phyloP scores from a whole-genome alignment of 2,888 invertebrate genomes.

The Norana najaformis region DNA sequence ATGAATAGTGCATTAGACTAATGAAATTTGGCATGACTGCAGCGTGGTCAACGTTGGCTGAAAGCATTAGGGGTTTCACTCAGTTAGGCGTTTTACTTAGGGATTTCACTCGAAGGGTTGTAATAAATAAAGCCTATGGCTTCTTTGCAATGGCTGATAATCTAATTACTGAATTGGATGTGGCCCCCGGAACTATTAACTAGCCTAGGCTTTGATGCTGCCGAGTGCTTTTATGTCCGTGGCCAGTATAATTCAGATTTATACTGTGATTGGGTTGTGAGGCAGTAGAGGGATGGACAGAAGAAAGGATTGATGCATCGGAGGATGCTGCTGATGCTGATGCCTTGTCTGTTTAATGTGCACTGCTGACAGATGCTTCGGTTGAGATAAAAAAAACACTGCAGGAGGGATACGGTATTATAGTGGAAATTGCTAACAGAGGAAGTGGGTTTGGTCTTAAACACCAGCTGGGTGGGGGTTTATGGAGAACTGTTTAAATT shows the following conservation, averaged over 20 bases:
- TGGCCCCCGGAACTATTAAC: not conserved
- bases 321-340: not conserved
- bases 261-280: slow-evolving; percentile 13
- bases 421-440: not conserved
- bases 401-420: not conserved
- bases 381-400: not conserved
- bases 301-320: not conserved
- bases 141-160: not conserved
- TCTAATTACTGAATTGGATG: not conserved
- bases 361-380: not conserved
- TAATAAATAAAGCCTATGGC: slow-evolving; percentile 13
- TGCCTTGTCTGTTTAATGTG: slow-evolving; percentile 5
- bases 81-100: not conserved
- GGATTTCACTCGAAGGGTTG: not conserved
- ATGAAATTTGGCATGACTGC: slow-evolving; percentile 5
- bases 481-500: not conserved
- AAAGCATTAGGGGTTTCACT: slow-evolving; percentile 7
- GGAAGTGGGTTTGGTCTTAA: not conserved
- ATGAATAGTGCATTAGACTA: slow-evolving; percentile 13
- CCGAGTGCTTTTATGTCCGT: not conserved
- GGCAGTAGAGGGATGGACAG: not conserved
- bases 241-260: not conserved
- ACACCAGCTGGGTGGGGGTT: not conserved
- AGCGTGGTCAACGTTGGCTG: not conserved
- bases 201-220: slow-evolving; percentile 13